phyloP scores from a whole-genome alignment of 2,888 invertebrate species.

The Chelonus formosanus region DNA sequence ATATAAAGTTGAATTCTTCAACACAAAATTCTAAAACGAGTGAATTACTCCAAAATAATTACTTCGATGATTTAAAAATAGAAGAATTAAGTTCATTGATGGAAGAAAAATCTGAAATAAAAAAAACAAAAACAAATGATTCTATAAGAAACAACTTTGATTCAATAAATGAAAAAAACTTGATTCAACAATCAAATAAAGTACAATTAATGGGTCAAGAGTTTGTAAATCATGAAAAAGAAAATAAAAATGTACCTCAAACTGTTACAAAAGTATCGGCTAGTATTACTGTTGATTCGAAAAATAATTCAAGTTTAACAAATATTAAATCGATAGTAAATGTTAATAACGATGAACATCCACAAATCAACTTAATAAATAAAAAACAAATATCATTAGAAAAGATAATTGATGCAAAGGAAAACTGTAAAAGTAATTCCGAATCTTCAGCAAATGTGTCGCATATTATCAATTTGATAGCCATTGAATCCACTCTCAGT shows the following conservation, averaged over 20 bases:
- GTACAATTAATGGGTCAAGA: background rate
- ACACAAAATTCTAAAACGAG: background rate
- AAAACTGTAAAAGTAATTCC: too few species aligned
- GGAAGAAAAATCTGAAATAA: background rate
- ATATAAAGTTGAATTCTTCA: background rate
- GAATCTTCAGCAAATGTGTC: too few species aligned
- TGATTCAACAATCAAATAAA: too few species aligned
- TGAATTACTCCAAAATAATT: background rate
- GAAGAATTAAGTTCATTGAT: background rate
- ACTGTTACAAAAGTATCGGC: background rate
- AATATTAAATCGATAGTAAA: background rate
- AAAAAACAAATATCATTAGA: conserved; percentile 4
- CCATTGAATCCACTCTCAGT: too few species aligned
- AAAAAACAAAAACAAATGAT: background rate
- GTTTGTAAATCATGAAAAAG: background rate
- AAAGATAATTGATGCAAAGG: too few species aligned
- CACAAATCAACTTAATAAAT: background rate
- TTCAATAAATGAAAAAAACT: background rate
- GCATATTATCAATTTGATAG: too few species aligned
- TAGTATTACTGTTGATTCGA: background rate
- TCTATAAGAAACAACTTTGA: background rate
- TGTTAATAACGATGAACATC: background rate
- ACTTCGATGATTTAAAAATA: background rate
- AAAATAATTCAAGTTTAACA: background rate
- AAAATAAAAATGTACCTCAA: background rate